phyloP scores from a whole-genome alignment of 2,113 vertebrate species.

The Trogon surrucura region DNA sequence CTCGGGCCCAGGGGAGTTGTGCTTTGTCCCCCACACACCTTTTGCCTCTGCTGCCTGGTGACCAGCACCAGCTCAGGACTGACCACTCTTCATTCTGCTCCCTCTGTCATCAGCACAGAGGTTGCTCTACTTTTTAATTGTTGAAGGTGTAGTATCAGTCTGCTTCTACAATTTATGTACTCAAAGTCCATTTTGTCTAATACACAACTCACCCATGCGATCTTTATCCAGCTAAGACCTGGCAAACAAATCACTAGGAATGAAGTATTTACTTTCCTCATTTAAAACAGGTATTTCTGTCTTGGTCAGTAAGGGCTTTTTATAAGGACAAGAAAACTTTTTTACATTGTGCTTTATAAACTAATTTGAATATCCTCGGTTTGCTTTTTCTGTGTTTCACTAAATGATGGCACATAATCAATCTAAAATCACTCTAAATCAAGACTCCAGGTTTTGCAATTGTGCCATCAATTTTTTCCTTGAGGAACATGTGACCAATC shows the following conservation, averaged over 20 bases:
- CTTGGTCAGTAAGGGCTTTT: neutral
- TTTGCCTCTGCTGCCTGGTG: neutral
- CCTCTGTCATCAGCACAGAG: neutral
- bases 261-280: neutral
- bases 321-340: neutral
- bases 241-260: neutral
- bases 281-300: neutral
- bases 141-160: neutral
- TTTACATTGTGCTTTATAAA: neutral
- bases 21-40: accelerated
- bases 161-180: neutral
- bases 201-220: neutral
- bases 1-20: accelerated
- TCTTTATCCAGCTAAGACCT: neutral
- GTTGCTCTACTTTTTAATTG: neutral
- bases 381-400: neutral
- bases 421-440: neutral
- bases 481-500: neutral
- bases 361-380: neutral
- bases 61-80: neutral
- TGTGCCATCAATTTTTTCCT: neutral
- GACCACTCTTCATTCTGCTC: neutral
- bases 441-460: neutral
- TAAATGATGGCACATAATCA: neutral
- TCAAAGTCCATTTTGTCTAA: neutral